Evolutionary conservation across 2,113 vertebrate species (phyloP), one percentile per base, ranked within the genome.

Genomic region (Castor canadensis): DNA sequence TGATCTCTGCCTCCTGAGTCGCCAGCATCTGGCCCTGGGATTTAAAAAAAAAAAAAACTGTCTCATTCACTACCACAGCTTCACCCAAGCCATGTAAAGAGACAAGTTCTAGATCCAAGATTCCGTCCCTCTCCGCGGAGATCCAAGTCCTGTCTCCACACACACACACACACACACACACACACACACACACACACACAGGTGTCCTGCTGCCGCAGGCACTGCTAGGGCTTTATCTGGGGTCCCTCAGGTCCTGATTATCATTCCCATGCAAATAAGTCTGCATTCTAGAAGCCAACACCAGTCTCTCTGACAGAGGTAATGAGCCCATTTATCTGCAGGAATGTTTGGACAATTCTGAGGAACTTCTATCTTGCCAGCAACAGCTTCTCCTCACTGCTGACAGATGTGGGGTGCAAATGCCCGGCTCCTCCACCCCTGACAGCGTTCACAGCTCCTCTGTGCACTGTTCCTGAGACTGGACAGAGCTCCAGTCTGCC

Each of bases 401-500:
- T 35, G 15, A 66, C 9, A 9, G 54, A 24, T 12, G 3, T 1
- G 19, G 56, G n/a, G 35, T 30, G 2, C 2, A n/a, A 43, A 26
- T 1, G 17, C 7, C 22, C 47, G n/a, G 10, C 10, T 30, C 17
- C 28, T 40, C 52, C 6, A 11, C 13, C 43, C 64, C 43, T 5
- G 15, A 40, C 26, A 24, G 47, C 35, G 58, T 1, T n/a, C 20
- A 12, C 11, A 4, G 49, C 38, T n/a, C 28, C 9, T 5, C 22
- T n/a, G 11, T 30, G 16, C 26, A 49, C 11, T 15, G 67, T 49
- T 32, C 56, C 54, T 24, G 40, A 22, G n/a, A 12, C 32, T 30
- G 43, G 17, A 58, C 2, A 28, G 16, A 0, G 0, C 3, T n/a
- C 30, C 4, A 26, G 9, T 67, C 73, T 19, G 9, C 58, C 30